These are phyloP conservation scores for Crossocerus cetratus DNA, from an alignment of 2,888 invertebrate genomes.

Conservation along the genomic window DNA sequence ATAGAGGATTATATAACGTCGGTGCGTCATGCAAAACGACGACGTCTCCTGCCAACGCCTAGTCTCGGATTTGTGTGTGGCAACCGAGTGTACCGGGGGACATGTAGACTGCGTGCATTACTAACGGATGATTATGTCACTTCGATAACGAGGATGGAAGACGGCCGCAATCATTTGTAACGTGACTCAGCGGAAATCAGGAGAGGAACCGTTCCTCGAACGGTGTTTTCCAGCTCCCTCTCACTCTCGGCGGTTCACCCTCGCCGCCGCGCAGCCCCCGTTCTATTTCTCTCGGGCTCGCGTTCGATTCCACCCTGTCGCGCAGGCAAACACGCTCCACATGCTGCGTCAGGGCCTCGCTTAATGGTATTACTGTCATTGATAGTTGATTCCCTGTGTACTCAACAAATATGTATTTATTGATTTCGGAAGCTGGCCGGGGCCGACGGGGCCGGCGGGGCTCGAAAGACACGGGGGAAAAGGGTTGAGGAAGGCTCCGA, in stretches of 20 bases:
- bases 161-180: constrained; percentile 72
- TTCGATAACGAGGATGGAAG: constrained; percentile 73
- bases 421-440: constrained; percentile 56
- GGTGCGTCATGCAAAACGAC: constrained; percentile 56
- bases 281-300: too few species aligned
- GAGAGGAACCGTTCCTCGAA: constrained; percentile 46
- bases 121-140: constrained; percentile 73
- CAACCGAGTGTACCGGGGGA: constrained; percentile 10
- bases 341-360: constrained; percentile 52
- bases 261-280: neutral
- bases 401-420: constrained; percentile 73
- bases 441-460: constrained; percentile 19
- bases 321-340: constrained; percentile 26
- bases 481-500: neutral
- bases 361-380: constrained; percentile 73
- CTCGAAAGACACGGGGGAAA: constrained; percentile 19
- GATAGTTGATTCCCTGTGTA: constrained; percentile 67
- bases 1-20: constrained; percentile 60
- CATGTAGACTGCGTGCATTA: constrained; percentile 42
- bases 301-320: constrained; percentile 13
- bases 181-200: constrained; percentile 74
- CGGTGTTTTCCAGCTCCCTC: constrained; percentile 32
- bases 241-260: constrained; percentile 6
- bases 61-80: constrained; percentile 34
- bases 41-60: constrained; percentile 40